phyloP scores from a whole-genome alignment of 2,113 vertebrate species.

The Nerophis ophidion region DNA sequence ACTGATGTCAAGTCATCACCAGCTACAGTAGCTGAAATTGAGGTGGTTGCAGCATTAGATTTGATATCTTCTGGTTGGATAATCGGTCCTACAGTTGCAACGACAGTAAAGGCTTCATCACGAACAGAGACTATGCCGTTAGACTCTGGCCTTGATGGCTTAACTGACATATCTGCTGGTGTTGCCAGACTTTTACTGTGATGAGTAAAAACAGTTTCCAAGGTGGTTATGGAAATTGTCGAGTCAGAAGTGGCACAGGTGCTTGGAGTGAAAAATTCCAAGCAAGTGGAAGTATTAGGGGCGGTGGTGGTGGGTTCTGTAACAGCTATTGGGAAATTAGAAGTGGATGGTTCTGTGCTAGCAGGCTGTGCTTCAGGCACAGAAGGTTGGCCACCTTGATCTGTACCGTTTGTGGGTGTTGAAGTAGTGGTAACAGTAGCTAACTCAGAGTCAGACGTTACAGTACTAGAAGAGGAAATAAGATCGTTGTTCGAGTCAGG shows the following conservation, averaged over 20 bases:
- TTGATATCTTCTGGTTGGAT: constrained; percentile 11
- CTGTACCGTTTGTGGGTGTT: constrained; percentile 24
- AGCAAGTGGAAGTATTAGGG: constrained; percentile 21
- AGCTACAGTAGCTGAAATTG: constrained; percentile 7
- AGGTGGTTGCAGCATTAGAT: constrained; percentile 6
- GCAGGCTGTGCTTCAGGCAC: constrained; percentile 15
- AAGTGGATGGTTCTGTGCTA: constrained; percentile 11
- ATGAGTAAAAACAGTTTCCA: constrained; percentile 24
- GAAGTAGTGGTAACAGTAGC: constrained; percentile 17
- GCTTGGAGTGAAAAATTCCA: constrained; percentile 30
- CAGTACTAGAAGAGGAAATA: constrained; percentile 37
- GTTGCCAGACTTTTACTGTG: constrained; percentile 12
- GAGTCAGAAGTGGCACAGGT: constrained; percentile 24
- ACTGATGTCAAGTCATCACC: constrained; percentile 12
- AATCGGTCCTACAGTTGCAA: constrained; percentile 1
- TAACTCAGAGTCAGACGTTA: constrained; percentile 30
- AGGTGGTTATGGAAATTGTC: constrained; percentile 31
- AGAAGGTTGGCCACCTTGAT: constrained; percentile 16
- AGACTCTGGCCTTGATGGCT: constrained; percentile 16
- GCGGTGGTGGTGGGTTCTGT: constrained; percentile 10
- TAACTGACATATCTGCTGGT: constrained; percentile 26
- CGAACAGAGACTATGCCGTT: constrained; percentile 14
- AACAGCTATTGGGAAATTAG: constrained; percentile 19
- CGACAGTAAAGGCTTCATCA: constrained; percentile 27
- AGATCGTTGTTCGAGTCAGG: constrained; percentile 23